These are phyloP conservation scores for Aspidoscelis tigris DNA, from an alignment of 2,113 vertebrate genomes.

Conservation along the genomic window DNA sequence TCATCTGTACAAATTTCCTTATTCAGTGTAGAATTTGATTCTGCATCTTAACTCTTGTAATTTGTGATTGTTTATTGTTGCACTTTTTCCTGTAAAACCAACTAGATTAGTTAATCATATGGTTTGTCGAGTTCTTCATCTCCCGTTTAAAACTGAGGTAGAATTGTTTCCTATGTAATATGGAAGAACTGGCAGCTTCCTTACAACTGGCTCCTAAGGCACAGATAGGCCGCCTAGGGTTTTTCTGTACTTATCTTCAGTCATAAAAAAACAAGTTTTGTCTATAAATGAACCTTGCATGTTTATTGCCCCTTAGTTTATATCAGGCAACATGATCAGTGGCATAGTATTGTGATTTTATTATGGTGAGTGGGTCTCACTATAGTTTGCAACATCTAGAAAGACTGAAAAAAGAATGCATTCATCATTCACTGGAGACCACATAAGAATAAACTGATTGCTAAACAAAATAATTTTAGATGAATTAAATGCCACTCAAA, in stretches of 20 bases:
- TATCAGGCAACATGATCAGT: neutral
- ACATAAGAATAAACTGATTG: neutral
- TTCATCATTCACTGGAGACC: neutral
- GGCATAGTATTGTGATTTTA: neutral
- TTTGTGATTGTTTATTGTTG: conserved; percentile 2
- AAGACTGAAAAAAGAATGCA: neutral
- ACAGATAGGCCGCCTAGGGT: neutral
- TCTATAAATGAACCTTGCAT: neutral
- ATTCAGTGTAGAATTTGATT: conserved; percentile 28
- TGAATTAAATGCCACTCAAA: neutral
- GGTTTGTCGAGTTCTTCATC: neutral
- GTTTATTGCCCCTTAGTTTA: neutral
- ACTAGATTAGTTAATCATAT: neutral
- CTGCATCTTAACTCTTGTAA: neutral
- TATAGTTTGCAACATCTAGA: neutral
- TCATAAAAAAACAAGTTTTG: neutral
- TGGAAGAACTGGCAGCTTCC: neutral
- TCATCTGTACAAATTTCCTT: conserved; percentile 41
- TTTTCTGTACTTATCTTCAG: neutral
- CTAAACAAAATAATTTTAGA: neutral
- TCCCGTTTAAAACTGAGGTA: neutral
- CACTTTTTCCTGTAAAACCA: neutral
- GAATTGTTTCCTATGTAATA: neutral
- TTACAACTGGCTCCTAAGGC: neutral
- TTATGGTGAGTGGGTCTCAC: too few relatives aligned